A percentile compares a stretch with the other conserved stretches of the same genome.
Conservation (phyloP, 2,888 invertebrate species). For the Hymenopus coronatus region DNA sequence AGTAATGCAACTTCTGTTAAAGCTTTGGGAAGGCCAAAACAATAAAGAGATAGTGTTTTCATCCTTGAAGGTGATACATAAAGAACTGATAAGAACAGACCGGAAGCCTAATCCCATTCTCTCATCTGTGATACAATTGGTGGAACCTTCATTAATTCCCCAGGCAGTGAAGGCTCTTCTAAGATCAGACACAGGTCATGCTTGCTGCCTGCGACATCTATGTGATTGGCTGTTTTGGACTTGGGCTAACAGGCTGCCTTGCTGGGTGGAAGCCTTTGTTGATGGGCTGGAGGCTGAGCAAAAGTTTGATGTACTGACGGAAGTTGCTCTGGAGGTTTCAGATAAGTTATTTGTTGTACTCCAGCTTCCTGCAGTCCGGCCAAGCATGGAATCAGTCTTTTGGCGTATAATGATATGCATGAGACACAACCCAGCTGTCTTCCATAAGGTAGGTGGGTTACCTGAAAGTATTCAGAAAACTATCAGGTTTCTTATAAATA, state of each 20-base stretch:
- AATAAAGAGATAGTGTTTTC: neutral
- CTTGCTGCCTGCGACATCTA: conserved; percentile 57
- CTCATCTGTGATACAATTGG: conserved; percentile 58
- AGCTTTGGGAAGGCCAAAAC: neutral
- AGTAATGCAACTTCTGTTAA: neutral
- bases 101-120: conserved; percentile 56
- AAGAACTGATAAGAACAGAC: neutral
- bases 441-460: conserved; percentile 54
- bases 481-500: neutral
- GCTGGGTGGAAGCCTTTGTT: conserved; percentile 66
- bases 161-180: conserved; percentile 47
- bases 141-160: conserved; percentile 46
- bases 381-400: conserved; percentile 60
- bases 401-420: conserved; percentile 62
- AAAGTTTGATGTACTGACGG: conserved; percentile 48
- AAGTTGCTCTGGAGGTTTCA: conserved; percentile 61
- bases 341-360: conserved; percentile 58
- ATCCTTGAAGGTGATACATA: neutral
- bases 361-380: conserved; percentile 54
- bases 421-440: conserved; percentile 58
- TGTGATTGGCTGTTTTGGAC: conserved; percentile 69
- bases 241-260: conserved; percentile 60
- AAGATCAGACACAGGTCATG: neutral
- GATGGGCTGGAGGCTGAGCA: conserved; percentile 54
- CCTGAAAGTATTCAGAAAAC: neutral